phyloP scores from a whole-genome alignment of 2,888 invertebrate species.

The Bimastos eiseni region DNA sequence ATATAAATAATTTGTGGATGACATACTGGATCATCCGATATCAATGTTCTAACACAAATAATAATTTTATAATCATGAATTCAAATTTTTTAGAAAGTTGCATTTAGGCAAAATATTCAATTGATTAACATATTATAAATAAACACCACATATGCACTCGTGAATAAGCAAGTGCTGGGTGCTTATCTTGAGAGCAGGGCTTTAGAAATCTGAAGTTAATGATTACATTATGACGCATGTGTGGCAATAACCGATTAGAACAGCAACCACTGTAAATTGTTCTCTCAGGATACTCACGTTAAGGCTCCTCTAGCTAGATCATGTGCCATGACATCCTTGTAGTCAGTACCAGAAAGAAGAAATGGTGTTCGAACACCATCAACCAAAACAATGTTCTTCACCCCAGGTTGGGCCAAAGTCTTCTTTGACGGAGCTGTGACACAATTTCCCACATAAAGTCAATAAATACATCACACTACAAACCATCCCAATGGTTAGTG shows the following conservation, averaged over 20 bases:
- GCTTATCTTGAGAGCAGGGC: no score
- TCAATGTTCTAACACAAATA: background rate
- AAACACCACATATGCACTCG: background rate
- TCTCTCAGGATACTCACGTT: constrained; percentile 43
- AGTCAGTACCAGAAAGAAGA: constrained; percentile 86
- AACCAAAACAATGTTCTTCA: constrained; percentile 81
- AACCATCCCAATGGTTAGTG: no score
- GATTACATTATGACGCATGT: background rate
- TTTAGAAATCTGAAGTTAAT: no score
- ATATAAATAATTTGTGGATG: background rate
- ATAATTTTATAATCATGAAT: background rate
- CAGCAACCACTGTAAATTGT: background rate
- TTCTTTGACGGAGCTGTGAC: constrained; percentile 38
- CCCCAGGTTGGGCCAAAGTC: constrained; percentile 48
- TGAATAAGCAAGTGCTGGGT: no score
- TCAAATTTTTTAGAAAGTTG: background rate
- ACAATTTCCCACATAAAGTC: constrained; percentile 3
- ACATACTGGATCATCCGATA: background rate
- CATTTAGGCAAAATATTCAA: background rate
- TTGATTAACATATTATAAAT: background rate
- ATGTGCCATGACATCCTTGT: constrained; percentile 91
- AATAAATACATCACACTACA: background rate
- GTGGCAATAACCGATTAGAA: background rate
- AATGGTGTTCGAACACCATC: constrained; percentile 97
- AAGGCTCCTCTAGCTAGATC: constrained; percentile 89